Conservation (phyloP, 2,113 vertebrate species). For the Rostratula benghalensis region DNA sequence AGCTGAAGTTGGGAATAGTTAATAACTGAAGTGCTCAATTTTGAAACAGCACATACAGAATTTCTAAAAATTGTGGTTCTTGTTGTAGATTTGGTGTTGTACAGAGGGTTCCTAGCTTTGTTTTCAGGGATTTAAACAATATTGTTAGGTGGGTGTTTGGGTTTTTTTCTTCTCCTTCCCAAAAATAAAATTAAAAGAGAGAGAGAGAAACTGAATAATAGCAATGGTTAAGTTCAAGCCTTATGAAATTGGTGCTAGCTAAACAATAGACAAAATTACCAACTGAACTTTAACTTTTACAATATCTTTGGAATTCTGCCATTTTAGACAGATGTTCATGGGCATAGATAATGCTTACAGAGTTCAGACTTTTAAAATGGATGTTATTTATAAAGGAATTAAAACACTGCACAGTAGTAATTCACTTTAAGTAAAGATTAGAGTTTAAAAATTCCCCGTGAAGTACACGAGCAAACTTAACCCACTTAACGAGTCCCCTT, state of each 20-base stretch:
- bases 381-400: constrained; percentile 7
- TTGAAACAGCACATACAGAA: not conserved
- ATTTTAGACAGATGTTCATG: constrained; percentile 30
- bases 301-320: not conserved
- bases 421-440: not conserved
- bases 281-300: not conserved
- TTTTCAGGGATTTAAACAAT: not conserved
- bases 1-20: not conserved
- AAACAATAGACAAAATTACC: constrained; percentile 1
- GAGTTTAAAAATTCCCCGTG: not conserved
- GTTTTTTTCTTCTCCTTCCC: not conserved
- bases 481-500: not conserved
- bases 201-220: not conserved
- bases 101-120: not conserved
- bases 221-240: not conserved
- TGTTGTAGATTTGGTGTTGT: not conserved
- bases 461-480: not conserved
- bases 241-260: not conserved
- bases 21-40: constrained; percentile 16
- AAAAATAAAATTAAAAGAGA: not conserved
- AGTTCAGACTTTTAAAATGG: not conserved
- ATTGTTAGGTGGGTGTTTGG: not conserved
- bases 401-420: not conserved
- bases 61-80: not conserved
- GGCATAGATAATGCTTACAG: not conserved